Conservation (phyloP, 1,140 invertebrate species). For the Cydia splendana region DNA sequence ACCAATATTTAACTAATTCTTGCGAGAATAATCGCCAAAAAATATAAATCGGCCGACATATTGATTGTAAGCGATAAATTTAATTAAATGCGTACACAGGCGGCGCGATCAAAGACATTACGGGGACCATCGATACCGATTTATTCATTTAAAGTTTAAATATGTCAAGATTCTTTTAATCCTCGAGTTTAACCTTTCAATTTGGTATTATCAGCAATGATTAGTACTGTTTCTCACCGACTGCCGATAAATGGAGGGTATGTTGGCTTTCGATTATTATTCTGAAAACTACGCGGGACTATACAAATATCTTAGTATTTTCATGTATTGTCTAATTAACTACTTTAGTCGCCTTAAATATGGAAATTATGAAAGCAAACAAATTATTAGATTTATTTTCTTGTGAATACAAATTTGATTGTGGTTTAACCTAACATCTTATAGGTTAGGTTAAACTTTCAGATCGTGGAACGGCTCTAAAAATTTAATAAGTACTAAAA, state of each 20-base stretch:
- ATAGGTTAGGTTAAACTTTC: too few species aligned
- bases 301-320: too few species aligned
- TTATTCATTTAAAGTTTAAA: slow-evolving; percentile 10
- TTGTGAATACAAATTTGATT: too few species aligned
- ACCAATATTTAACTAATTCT: not conserved
- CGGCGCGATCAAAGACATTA: slow-evolving; percentile 20
- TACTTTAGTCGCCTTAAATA: too few species aligned
- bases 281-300: too few species aligned
- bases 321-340: too few species aligned
- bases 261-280: too few species aligned
- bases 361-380: too few species aligned
- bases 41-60: slow-evolving; percentile 1
- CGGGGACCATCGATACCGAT: slow-evolving; percentile 10
- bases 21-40: not conserved
- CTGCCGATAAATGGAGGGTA: not conserved
- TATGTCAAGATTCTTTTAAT: slow-evolving; percentile 30
- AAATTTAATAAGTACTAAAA: not conserved
- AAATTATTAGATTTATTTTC: too few species aligned
- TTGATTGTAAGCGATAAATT: slow-evolving; percentile 13
- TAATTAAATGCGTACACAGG: not conserved
- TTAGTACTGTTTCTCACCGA: not conserved
- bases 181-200: slow-evolving; percentile 4
- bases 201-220: slow-evolving; percentile 16
- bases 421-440: too few species aligned
- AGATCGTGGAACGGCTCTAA: too few species aligned